phyloP scores from a whole-genome alignment of 92 coral and sea anemone genomes.

The Ricordea florida region DNA sequence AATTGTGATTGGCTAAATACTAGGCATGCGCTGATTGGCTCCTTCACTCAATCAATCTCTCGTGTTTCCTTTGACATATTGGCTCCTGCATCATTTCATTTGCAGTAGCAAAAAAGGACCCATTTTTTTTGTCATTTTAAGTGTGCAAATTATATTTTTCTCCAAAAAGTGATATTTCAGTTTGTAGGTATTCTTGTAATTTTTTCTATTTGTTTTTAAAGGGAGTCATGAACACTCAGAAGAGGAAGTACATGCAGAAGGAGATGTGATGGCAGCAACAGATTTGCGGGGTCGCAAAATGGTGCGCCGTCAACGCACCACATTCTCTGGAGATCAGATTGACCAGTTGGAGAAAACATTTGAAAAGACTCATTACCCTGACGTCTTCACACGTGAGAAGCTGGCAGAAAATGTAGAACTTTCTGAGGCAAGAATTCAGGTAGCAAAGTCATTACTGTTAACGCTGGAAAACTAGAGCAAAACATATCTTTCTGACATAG shows the following conservation, averaged over 20 bases:
- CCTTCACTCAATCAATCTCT: too few relatives aligned
- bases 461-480: conserved; percentile 69
- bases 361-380: conserved; percentile 96
- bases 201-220: background rate
- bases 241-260: conserved; percentile 70
- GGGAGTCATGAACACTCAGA: conserved; percentile 69
- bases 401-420: conserved; percentile 89
- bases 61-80: too few relatives aligned
- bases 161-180: background rate
- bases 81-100: too few relatives aligned
- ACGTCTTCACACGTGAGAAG: conserved; percentile 94
- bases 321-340: conserved; percentile 94
- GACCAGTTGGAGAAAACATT: conserved; percentile 94
- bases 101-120: too few relatives aligned
- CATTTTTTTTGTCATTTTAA: too few relatives aligned
- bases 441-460: conserved; percentile 78
- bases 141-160: too few relatives aligned
- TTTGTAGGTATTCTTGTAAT: background rate
- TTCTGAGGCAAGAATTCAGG: conserved; percentile 99
- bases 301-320: conserved; percentile 77
- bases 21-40: too few relatives aligned
- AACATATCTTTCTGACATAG: background rate
- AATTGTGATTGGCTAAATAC: too few relatives aligned
- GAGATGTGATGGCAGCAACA: conserved; percentile 67
- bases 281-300: conserved; percentile 72